Evolutionary conservation across 2,797 vertebrate genomes (phyloP).

Genomic region (Neoniphon sammara): DNA sequence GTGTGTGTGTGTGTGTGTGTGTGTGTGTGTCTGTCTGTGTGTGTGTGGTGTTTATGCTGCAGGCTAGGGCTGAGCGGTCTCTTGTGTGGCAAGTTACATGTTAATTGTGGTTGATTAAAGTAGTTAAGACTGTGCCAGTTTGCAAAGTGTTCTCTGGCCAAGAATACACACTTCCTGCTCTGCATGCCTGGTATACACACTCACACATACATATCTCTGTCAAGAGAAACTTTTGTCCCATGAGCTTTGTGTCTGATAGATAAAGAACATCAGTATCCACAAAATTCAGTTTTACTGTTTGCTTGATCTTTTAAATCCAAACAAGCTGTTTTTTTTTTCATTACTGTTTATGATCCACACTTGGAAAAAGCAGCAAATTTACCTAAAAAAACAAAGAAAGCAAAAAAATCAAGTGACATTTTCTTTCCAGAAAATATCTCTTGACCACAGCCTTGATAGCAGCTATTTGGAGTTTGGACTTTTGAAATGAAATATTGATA

Average conservation of each 20-base stretch:
- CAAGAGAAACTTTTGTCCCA: background rate
- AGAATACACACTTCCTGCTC: slow-evolving; percentile 19
- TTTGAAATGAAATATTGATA: too few species aligned
- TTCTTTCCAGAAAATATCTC: too few species aligned
- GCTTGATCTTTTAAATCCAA: too few species aligned
- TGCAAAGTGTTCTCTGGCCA: slow-evolving; percentile 5
- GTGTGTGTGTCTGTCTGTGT: slow-evolving; percentile 11
- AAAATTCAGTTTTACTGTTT: too few species aligned
- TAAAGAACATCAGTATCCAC: background rate
- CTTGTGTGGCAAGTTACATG: slow-evolving; percentile 38
- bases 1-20: background rate
- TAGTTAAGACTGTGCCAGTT: slow-evolving; percentile 16
- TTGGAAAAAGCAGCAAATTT: background rate
- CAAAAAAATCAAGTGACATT: too few species aligned
- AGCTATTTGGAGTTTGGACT: background rate
- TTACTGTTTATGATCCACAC: background rate
- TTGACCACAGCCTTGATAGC: too few species aligned
- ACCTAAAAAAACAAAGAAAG: too few species aligned
- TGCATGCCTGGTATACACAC: slow-evolving; percentile 3
- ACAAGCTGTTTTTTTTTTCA: too few species aligned
- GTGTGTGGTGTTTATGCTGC: slow-evolving; percentile 50
- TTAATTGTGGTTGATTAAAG: slow-evolving; percentile 43
- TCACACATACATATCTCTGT: slow-evolving; percentile 4
- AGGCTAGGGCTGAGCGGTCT: slow-evolving; percentile 60
- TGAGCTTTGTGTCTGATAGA: too few species aligned